Evolutionary conservation across 2,888 invertebrate species (phyloP).

Genomic region (Drymonia ruficornis): DNA sequence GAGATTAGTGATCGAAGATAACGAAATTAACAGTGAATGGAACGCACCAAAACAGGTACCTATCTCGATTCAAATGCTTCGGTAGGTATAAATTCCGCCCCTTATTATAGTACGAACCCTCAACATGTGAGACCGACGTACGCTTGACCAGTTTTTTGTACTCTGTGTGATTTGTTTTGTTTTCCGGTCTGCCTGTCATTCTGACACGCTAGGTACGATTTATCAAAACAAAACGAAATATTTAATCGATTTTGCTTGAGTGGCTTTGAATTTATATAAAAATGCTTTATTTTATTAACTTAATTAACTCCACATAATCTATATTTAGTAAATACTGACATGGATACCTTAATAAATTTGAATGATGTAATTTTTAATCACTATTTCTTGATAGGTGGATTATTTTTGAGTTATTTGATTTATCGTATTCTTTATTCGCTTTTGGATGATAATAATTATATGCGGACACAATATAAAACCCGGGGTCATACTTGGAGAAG

Average conservation of each 20-base stretch:
- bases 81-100: too few relatives aligned
- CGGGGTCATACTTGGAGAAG: constrained; percentile 79
- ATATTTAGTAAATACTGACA: constrained; percentile 18
- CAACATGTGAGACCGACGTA: too few relatives aligned
- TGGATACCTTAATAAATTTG: constrained; percentile 54
- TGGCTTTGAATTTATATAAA: not conserved
- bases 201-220: too few relatives aligned
- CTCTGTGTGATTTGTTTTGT: too few relatives aligned
- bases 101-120: too few relatives aligned
- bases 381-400: constrained; percentile 70
- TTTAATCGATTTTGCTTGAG: not conserved
- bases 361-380: constrained; percentile 69
- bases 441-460: constrained; percentile 65
- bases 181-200: too few relatives aligned
- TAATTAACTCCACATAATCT: not conserved
- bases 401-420: constrained; percentile 70
- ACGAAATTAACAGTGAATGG: too few relatives aligned
- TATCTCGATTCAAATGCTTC: too few relatives aligned
- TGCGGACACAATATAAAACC: constrained; percentile 63
- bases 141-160: too few relatives aligned
- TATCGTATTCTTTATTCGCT: constrained; percentile 69
- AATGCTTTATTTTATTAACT: too few relatives aligned
- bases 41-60: too few relatives aligned
- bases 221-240: not conserved
- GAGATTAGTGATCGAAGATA: too few relatives aligned